A percentile compares a stretch with the other conserved stretches of the same genome.
Evolutionary conservation across 2,888 invertebrate genomes (phyloP).

Genomic region (Cactoblastis cactorum): DNA sequence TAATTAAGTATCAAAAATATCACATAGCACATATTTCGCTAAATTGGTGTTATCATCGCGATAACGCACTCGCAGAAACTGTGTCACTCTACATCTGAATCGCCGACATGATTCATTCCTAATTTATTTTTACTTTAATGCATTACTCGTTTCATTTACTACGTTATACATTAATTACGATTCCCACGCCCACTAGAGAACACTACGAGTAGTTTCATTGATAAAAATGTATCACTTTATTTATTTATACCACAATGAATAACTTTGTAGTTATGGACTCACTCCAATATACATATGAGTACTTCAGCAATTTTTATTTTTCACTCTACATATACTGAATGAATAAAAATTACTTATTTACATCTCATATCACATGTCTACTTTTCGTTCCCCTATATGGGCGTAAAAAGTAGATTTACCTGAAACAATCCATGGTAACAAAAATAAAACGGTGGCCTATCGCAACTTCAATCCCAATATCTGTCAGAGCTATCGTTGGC

Average conservation of each 20-base stretch:
- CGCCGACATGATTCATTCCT: slow-evolving; percentile 55
- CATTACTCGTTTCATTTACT: slow-evolving; percentile 59
- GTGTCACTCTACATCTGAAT: slow-evolving; percentile 58
- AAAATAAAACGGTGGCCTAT: slow-evolving; percentile 50
- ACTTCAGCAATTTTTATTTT: background rate
- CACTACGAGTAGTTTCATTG: background rate
- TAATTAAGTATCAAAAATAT: too few relatives aligned
- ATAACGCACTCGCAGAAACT: slow-evolving; percentile 45
- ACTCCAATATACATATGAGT: background rate
- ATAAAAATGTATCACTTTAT: background rate
- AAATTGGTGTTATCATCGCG: slow-evolving; percentile 39
- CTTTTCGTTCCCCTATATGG: slow-evolving; percentile 27
- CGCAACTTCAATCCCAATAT: slow-evolving; percentile 41
- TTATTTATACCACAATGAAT: background rate
- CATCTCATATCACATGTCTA: background rate
- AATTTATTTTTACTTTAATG: slow-evolving; percentile 61
- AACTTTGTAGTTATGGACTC: background rate
- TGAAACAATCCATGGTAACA: slow-evolving; percentile 50
- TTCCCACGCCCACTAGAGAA: slow-evolving; percentile 38
- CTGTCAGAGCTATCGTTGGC: slow-evolving; percentile 43
- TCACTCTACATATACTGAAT: background rate
- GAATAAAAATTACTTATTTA: slow-evolving; percentile 2
- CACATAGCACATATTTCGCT: too few relatives aligned
- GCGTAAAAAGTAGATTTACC: slow-evolving; percentile 41
- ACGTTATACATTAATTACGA: slow-evolving; percentile 44